Conservation (phyloP, 37 sponge, comb jelly and placozoan species). For the Aphrocallistes beatrix region DNA sequence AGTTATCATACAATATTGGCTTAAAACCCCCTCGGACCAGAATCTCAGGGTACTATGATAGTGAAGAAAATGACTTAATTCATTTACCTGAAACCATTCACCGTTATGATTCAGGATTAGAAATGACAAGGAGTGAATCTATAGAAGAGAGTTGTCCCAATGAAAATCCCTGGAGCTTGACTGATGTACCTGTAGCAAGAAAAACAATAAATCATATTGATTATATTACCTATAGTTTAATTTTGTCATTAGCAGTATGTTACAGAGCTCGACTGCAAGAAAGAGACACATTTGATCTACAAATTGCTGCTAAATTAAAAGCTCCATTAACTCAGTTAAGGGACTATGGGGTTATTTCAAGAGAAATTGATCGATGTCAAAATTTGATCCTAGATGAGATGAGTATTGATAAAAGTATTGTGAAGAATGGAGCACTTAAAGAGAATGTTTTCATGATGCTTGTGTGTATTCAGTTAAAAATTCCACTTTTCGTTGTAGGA, state of each 20-base stretch:
- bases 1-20: neutral
- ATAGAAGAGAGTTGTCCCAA: no score
- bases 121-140: no score
- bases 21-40: neutral
- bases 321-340: no score
- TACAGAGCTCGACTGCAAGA: constrained; percentile 57
- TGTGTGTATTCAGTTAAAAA: constrained; percentile 44
- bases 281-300: constrained; percentile 35
- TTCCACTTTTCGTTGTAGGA: constrained; percentile 44
- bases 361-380: no score
- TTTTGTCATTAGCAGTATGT: constrained; percentile 57
- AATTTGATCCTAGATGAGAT: constrained; percentile 30
- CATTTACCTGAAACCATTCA: no score
- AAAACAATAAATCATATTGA: neutral
- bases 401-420: constrained; percentile 29
- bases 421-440: constrained; percentile 37
- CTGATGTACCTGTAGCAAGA: neutral
- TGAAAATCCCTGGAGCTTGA: neutral
- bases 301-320: constrained; percentile 24
- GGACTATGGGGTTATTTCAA: no score
- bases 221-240: neutral
- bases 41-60: neutral
- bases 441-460: constrained; percentile 66
- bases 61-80: neutral
- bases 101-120: neutral